Base-by-base conservation (phyloP, 64 coral and sea anemone genomes). In the Pachyseris speciosa region DNA sequence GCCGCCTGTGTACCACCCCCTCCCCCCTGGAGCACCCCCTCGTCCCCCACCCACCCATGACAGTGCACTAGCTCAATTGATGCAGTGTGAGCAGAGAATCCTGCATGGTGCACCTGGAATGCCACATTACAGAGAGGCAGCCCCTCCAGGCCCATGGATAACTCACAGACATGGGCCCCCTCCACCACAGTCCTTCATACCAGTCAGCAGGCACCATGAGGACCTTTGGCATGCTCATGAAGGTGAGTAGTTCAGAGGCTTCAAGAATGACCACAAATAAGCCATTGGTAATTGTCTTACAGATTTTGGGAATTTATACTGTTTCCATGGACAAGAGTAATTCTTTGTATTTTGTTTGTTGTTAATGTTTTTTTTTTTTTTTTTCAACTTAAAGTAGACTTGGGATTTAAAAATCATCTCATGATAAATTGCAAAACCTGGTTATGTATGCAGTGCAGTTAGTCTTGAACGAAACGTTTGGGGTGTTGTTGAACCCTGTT, bases 81-180 rank as follows among this genome's bases (percentile, higher is more conserved):
- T 96, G 64, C 94, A 96, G 75, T 92, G 90, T 89, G 94, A 96
- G 17, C 94, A 96, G 48, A 93, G 94, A 32, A 96, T 96, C 36
- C 78, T 83, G 5, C 91, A 70, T 22, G 32, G 55, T 75, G 71
- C 53, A 22, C 85, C 91, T 47, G 64, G 80, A 11, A 80, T 90
- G 24, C 37, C 87, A 49, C 90, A 84, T 70, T 96, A 93, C 20
- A 84, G 78, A 67, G 94, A 93, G 12, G 69, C 74, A 24, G 84
- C 75, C 28, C 86, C 52, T 59, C 72, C 76, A 45, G 84, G 84
- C 7, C 84, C 85, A 53, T 93, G 91, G 91, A 41, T 90, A 11
- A 27, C 71, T 44, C 91, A 80, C 37, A 85, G 84, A 80, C 86
- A 72, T 60, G 78, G 85, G 26, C 64, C 85, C 51, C 48, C 83